Evolutionary conservation across 2,797 vertebrate genomes (phyloP).

Genomic region (Artibeus jamaicensis): DNA sequence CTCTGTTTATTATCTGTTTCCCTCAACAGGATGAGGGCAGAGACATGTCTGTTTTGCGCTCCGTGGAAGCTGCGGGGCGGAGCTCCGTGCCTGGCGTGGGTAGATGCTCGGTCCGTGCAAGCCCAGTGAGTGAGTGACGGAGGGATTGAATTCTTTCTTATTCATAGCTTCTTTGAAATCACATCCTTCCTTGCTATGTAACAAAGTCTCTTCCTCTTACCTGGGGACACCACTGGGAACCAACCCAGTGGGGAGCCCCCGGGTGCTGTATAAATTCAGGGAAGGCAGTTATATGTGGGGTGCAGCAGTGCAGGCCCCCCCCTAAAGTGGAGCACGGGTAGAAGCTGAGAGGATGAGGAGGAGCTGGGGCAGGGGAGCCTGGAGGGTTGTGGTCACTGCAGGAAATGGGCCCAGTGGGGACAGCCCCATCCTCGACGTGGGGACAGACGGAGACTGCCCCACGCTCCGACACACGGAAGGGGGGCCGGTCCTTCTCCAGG

Average conservation of each 20-base stretch:
- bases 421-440: neutral
- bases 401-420: neutral
- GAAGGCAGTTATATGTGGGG: neutral
- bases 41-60: neutral
- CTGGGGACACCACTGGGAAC: neutral
- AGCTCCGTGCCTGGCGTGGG: neutral
- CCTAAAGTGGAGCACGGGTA: neutral
- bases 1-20: neutral
- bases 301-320: neutral
- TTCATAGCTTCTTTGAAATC: neutral
- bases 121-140: neutral
- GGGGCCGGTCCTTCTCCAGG: neutral
- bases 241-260: neutral
- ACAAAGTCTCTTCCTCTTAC: neutral
- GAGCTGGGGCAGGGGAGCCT: neutral
- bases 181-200: neutral
- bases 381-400: neutral
- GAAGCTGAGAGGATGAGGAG: neutral
- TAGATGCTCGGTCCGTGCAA: accelerated
- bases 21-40: neutral
- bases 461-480: accelerated
- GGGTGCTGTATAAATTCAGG: neutral
- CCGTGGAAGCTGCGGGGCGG: neutral
- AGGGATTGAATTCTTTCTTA: neutral
- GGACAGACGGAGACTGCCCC: neutral